phyloP scores from a whole-genome alignment of 2,113 vertebrate species.

The human (Homo sapiens) region GRCh38 chr2:56229001-56229500 shows the following conservation, averaged over 20 bases:
- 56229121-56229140: not conserved
- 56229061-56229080: not conserved
- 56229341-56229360: not conserved
- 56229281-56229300: not conserved
- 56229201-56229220: not conserved
- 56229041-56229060: not conserved
- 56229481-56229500: not conserved
- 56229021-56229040: not conserved
- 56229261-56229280: not conserved
- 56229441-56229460: not conserved
- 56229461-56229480: not conserved
- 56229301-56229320: not conserved
- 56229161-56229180: not conserved
- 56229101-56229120: not conserved
- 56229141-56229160: not conserved
- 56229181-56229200: not conserved
- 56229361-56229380: not conserved
- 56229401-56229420: not conserved
- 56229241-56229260: not conserved
- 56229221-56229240: rapidly evolving
- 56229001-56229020: not conserved
- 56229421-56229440: not conserved
- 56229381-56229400: not conserved
- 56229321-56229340: slow-evolving; percentile 9
- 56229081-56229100: not conserved